These are phyloP conservation scores for Aleiodes sp. DNA, from an alignment of 1,140 invertebrate species.

Conservation along the genomic window DNA sequence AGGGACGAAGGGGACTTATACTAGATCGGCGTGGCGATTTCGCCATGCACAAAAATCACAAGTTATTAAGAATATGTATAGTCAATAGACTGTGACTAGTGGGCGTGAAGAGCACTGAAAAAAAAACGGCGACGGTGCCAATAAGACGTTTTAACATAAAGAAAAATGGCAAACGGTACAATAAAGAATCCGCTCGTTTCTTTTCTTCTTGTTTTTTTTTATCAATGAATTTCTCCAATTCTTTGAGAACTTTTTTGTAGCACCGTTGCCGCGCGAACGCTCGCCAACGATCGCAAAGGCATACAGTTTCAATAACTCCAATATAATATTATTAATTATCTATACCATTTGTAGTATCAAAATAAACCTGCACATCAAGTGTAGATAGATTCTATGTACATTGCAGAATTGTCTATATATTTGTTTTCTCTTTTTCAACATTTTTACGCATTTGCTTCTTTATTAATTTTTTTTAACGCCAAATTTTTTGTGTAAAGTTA, in stretches of 20 bases:
- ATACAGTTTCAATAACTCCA: conserved; percentile 54
- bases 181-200: background rate
- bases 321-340: conserved; percentile 56
- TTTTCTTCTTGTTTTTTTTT: background rate
- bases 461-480: conserved; percentile 15
- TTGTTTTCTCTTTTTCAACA: conserved; percentile 37
- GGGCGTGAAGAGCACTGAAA: conserved; percentile 17
- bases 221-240: background rate
- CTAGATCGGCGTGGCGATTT: conserved; percentile 9
- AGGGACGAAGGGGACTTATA: conserved; percentile 9
- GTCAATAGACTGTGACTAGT: background rate
- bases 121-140: conserved; percentile 12
- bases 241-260: background rate
- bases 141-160: background rate
- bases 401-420: conserved; percentile 59
- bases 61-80: background rate
- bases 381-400: conserved; percentile 47
- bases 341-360: conserved; percentile 63
- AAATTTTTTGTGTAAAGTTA: conserved; percentile 15
- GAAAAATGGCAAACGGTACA: background rate
- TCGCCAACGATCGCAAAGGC: conserved; percentile 61
- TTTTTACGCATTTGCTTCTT: conserved; percentile 29
- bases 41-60: conserved; percentile 41
- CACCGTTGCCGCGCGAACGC: conserved; percentile 58
- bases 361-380: conserved; percentile 63